phyloP scores from a whole-genome alignment of 2,797 vertebrate species.

The Buceros bicornis region DNA sequence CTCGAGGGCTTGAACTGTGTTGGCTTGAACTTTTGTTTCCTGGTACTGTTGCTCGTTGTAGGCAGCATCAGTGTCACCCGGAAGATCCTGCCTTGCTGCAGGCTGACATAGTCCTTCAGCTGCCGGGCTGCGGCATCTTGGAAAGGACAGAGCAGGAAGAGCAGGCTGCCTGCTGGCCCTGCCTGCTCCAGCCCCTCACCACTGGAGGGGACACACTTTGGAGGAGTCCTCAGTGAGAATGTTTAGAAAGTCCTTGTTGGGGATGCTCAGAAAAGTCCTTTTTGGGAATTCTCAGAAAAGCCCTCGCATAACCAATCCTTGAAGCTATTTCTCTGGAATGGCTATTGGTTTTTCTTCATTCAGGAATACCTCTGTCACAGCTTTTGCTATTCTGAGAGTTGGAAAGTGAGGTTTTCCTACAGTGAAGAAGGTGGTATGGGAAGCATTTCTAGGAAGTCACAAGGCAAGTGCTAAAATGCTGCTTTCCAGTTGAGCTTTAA shows the following conservation, averaged over 20 bases:
- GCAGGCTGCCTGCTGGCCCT: not conserved
- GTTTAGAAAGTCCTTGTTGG: not conserved
- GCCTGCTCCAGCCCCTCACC: not conserved
- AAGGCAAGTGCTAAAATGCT: not conserved
- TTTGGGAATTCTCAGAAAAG: not conserved
- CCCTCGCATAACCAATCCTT: rapidly evolving
- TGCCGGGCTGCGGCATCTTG: not conserved
- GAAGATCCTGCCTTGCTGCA: not conserved
- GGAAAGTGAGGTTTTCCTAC: not conserved
- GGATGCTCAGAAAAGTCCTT: not conserved
- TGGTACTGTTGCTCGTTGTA: not conserved
- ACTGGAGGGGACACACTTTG: not conserved
- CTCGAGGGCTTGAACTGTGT: not conserved
- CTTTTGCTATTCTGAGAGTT: not conserved
- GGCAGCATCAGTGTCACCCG: not conserved
- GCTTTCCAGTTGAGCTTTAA: not conserved
- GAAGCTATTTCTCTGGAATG: not conserved
- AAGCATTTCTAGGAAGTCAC: not conserved
- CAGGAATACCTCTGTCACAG: not conserved
- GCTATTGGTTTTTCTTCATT: not conserved
- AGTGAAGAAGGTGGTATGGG: not conserved
- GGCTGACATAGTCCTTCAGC: not conserved
- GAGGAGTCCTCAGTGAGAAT: not conserved
- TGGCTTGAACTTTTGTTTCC: not conserved
- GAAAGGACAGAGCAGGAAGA: not conserved